Base-by-base conservation (phyloP, 2,797 vertebrate genomes). In the Spheniscus humboldti region DNA sequence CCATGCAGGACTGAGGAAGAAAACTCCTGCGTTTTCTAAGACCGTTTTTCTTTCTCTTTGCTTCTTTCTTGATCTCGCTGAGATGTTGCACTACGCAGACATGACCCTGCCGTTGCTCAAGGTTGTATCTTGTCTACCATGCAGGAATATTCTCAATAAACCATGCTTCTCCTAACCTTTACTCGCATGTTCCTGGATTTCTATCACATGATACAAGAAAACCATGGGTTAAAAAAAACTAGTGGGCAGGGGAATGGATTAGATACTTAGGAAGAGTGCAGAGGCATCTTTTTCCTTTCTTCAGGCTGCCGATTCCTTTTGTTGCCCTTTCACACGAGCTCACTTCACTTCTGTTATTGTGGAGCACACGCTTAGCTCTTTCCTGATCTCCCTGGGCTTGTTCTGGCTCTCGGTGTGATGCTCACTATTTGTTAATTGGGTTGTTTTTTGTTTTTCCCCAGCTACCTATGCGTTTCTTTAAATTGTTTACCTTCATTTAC, bases 1-100 rank as follows among this genome's bases (percentile, higher is more conserved):
- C 41, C 12, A 0, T 5, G 13, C 6, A 25, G 41, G 31, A n/a
- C 13, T 0, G 1, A 52, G 25, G 66, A 22, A 52, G 48, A 25
- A 52, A 52, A 20, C 19, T 31, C 23, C 10, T 12, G 10, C 18
- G 39, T n/a, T 57, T 63, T 25, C 63, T 17, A 24, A 73, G 24
- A 28, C 11, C 5, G 3, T 9, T 45, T 60, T 23, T 11, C 3
- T n/a, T 48, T 20, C 23, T 30, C 6, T 55, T 28, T 12, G 20
- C 30, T 68, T 9, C 27, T 60, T n/a, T 45, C 22, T 35, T 5
- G 4, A 2, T n/a, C 20, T 48, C 66, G 23, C 37, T 4, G 15
- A 48, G 64, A 6, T 17, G 24, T 8, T 62, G 37, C 4, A 1
- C 5, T 31, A 6, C 52, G 25, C 52, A 30, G 35, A 11, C 19